A percentile compares a stretch with the other conserved stretches of the same genome.
Conservation (phyloP, 2,797 vertebrate species). For the Meda fulgida region DNA sequence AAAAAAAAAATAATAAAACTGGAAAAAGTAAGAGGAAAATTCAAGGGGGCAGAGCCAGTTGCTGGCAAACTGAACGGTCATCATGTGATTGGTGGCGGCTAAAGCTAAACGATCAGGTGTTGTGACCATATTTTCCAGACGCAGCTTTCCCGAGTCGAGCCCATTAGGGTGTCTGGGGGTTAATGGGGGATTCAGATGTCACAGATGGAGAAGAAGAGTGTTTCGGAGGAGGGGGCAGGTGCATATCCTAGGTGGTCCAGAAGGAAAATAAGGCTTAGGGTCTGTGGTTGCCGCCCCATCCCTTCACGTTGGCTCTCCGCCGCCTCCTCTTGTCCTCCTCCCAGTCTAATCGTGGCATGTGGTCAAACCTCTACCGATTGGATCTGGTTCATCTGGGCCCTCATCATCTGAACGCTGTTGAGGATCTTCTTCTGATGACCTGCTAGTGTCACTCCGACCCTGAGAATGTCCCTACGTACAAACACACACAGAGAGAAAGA, state of each 20-base stretch:
- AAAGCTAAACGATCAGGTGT: conserved; percentile 37
- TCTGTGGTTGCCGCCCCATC: conserved; percentile 55
- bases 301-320: conserved; percentile 48
- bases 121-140: conserved; percentile 57
- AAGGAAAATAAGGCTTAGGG: conserved; percentile 55
- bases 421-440: conserved; percentile 99
- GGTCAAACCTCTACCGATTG: conserved; percentile 98
- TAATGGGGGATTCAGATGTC: conserved; percentile 49
- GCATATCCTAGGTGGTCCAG: conserved; percentile 50
- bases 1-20: conserved; percentile 66
- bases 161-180: conserved; percentile 58
- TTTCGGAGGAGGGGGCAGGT: conserved; percentile 52
- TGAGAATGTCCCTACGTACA: conserved; percentile 90
- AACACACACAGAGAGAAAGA: conserved; percentile 46
- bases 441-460: conserved; percentile 96
- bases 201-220: conserved; percentile 53
- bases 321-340: conserved; percentile 61
- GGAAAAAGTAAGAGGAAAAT: conserved; percentile 63
- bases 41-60: conserved; percentile 60
- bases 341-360: conserved; percentile 25
- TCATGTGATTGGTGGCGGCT: conserved; percentile 50
- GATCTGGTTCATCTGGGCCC: conserved; percentile 99
- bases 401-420: conserved; percentile 99
- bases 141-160: conserved; percentile 30
- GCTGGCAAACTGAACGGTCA: conserved; percentile 70